These are phyloP conservation scores for Dicrostonyx torquatus DNA, from an alignment of 2,797 vertebrate genomes.

Conservation along the genomic window DNA sequence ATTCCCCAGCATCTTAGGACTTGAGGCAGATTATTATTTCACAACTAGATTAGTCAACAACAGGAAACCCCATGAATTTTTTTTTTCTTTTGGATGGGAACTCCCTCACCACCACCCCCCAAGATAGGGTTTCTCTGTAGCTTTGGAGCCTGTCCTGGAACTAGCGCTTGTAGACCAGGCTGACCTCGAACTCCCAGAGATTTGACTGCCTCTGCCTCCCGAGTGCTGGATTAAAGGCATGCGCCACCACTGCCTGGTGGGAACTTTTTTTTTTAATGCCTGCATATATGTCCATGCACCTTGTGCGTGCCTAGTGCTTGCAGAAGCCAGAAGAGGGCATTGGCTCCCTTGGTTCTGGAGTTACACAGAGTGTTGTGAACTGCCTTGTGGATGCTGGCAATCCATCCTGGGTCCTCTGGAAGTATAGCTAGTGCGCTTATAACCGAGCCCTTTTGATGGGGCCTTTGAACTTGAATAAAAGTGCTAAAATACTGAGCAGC, in stretches of 20 bases:
- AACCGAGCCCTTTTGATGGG: neutral
- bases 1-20: neutral
- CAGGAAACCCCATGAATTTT: neutral
- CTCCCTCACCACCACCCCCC: no score
- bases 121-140: no score
- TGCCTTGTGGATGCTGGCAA: neutral
- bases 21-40: neutral
- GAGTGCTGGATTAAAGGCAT: no score
- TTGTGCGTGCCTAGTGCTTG: neutral
- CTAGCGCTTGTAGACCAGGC: no score
- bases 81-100: neutral
- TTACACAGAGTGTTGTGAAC: neutral
- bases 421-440: neutral
- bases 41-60: neutral
- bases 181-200: no score
- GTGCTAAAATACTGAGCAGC: neutral
- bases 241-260: no score
- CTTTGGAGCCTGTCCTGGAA: no score
- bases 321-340: neutral
- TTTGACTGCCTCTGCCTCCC: no score
- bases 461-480: constrained; percentile 36
- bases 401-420: neutral
- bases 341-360: neutral
- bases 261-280: neutral
- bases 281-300: neutral